These are phyloP conservation scores for Acanthosepion pharaonis DNA, from an alignment of 2,888 invertebrate genomes.

Conservation along the genomic window DNA sequence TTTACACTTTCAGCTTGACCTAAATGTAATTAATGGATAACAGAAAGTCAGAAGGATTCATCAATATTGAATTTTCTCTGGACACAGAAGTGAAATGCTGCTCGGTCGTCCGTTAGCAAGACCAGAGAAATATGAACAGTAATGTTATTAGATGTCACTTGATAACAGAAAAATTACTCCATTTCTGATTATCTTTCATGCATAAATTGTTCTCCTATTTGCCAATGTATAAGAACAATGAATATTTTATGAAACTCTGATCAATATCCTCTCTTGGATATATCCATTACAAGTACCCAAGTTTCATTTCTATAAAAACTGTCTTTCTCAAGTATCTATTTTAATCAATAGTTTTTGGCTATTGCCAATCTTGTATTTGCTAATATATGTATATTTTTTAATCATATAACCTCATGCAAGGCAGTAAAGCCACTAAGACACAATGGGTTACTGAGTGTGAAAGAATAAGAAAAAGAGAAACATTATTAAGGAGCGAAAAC, in stretches of 20 bases:
- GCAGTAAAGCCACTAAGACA: no score
- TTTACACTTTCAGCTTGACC: neutral
- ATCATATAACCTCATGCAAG: no score
- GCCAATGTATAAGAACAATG: neutral
- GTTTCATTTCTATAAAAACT: neutral
- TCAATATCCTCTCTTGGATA: constrained; percentile 4
- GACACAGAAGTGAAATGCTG: neutral
- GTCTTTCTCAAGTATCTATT: no score
- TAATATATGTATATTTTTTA: neutral
- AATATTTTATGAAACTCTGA: neutral
- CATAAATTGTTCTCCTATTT: neutral
- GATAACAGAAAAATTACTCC: neutral
- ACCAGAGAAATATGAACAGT: neutral
- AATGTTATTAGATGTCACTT: neutral
- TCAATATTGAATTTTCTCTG: neutral
- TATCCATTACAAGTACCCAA: neutral
- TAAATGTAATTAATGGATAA: neutral
- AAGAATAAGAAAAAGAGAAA: no score
- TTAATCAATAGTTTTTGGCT: neutral
- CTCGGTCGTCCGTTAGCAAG: neutral
- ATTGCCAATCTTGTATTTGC: neutral
- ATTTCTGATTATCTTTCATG: neutral
- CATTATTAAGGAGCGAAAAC: no score
- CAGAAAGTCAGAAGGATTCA: neutral
- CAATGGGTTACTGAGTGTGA: no score